phyloP scores from a whole-genome alignment of 2,113 vertebrate species.

The Lanius collurio region DNA sequence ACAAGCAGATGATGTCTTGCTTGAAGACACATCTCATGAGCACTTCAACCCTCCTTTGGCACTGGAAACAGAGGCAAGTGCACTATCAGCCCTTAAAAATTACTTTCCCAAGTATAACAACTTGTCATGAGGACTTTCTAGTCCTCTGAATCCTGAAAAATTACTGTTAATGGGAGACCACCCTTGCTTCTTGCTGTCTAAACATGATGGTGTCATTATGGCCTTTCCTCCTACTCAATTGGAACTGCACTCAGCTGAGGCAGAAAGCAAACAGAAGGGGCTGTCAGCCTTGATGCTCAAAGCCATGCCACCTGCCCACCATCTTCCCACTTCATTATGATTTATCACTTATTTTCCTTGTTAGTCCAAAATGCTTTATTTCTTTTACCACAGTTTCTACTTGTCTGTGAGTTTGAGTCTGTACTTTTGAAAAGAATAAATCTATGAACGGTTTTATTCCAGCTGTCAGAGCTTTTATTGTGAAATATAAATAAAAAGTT shows the following conservation, averaged over 20 bases:
- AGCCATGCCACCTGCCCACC: neutral
- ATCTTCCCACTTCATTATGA: neutral
- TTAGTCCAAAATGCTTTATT: neutral
- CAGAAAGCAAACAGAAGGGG: neutral
- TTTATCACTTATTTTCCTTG: neutral
- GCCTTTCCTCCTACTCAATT: neutral
- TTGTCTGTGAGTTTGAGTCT: neutral
- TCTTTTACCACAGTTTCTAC: neutral
- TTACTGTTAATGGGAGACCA: neutral
- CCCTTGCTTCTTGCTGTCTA: neutral
- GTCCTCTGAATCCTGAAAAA: neutral
- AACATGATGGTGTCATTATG: neutral
- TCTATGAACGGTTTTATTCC: neutral
- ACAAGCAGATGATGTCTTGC: neutral
- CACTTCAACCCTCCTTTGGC: neutral
- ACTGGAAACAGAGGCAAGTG: neutral
- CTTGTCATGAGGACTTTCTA: neutral
- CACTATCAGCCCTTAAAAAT: neutral
- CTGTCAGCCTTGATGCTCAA: neutral
- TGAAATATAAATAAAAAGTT: slow-evolving; percentile 40
- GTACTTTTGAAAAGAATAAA: slow-evolving; percentile 40
- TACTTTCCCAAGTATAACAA: neutral
- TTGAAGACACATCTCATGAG: rapidly evolving
- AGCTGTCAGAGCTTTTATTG: slow-evolving; percentile 52
- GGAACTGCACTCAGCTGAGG: neutral